Conservation (phyloP, 2,113 vertebrate genomes). For the Trogon surrucura region DNA sequence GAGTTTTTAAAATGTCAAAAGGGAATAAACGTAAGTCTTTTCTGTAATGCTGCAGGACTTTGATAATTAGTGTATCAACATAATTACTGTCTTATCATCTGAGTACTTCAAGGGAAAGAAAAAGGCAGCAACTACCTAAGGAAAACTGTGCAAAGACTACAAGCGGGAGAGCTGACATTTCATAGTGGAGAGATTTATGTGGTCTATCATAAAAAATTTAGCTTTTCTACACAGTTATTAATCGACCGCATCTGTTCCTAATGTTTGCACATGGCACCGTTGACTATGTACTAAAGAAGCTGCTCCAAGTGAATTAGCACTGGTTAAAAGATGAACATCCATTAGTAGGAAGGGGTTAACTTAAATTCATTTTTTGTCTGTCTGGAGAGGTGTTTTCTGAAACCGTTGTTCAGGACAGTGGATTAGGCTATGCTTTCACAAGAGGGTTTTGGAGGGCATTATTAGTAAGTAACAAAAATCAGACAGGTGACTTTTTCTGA, state of each 20-base stretch:
- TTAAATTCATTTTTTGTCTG: not conserved
- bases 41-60: not conserved
- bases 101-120: not conserved
- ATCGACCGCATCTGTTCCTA: not conserved
- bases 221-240: conserved; percentile 24
- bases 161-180: not conserved
- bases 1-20: not conserved
- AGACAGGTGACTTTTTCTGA: not conserved
- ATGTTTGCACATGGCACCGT: not conserved
- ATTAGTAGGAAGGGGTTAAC: not conserved
- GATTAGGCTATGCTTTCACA: not conserved
- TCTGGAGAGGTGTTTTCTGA: not conserved
- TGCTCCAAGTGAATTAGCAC: not conserved
- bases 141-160: not conserved
- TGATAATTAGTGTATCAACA: not conserved
- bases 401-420: not conserved
- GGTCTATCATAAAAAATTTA: not conserved
- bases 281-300: not conserved
- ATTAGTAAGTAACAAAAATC: not conserved
- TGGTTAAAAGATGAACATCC: not conserved
- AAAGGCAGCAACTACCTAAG: not conserved
- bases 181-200: not conserved
- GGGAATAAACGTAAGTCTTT: not conserved
- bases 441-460: not conserved
- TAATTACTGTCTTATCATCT: not conserved